Evolutionary conservation across 2,888 invertebrate species (phyloP).

Genomic region (Caenorhabditis drosophilae): DNA sequence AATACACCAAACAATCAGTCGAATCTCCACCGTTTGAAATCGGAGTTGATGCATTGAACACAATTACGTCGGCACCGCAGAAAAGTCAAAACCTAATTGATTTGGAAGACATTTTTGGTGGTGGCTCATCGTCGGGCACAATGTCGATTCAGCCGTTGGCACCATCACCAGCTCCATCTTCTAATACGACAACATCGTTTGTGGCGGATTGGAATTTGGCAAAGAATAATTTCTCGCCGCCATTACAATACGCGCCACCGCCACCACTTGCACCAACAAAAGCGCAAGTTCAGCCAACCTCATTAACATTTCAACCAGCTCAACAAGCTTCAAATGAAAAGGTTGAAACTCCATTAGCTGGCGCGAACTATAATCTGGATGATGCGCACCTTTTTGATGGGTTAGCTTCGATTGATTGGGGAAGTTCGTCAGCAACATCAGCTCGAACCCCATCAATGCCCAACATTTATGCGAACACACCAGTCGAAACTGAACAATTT

Average conservation of each 20-base stretch:
- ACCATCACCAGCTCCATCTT: conserved; percentile 1
- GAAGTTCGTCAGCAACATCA: neutral
- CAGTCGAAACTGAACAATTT: conserved; percentile 13
- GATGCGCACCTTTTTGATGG: conserved; percentile 24
- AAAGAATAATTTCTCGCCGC: too few species aligned
- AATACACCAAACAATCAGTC: conserved; percentile 7
- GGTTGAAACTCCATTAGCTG: neutral
- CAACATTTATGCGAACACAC: conserved; percentile 1
- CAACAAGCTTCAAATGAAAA: neutral
- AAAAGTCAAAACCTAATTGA: conserved; percentile 44
- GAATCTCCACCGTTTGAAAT: conserved; percentile 10
- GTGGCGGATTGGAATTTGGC: conserved; percentile 11
- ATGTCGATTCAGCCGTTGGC: neutral
- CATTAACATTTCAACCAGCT: neutral
- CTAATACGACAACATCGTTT: neutral
- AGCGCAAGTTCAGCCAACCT: neutral
- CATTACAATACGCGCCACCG: conserved; percentile 13
- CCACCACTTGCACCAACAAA: conserved; percentile 1
- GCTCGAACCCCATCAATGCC: neutral
- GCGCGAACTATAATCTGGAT: conserved; percentile 22
- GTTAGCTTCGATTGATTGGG: conserved; percentile 29
- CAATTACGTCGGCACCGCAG: conserved; percentile 8
- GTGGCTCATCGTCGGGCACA: conserved; percentile 3
- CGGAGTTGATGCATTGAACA: conserved; percentile 12
- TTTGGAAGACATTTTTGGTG: conserved; percentile 41